Evolutionary conservation across 2,888 invertebrate species (phyloP).

Genomic region (Spicauda simplicius): DNA sequence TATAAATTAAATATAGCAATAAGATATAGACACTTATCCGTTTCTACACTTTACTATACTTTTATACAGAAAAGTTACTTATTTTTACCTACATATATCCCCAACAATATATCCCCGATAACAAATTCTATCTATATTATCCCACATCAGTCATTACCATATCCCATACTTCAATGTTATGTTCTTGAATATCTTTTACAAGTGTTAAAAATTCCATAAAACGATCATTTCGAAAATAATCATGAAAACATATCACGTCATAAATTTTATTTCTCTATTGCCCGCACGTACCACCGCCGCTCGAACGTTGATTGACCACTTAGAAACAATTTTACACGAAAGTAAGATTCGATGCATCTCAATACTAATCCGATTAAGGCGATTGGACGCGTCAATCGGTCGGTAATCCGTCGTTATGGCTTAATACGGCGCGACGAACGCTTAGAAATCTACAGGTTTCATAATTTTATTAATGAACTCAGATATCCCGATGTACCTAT

Average conservation of each 20-base stretch:
- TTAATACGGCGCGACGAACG: slow-evolving; percentile 20
- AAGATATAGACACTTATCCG: too few species aligned
- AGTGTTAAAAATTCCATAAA: background rate
- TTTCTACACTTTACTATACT: too few species aligned
- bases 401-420: slow-evolving; percentile 4
- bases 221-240: background rate
- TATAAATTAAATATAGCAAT: too few species aligned
- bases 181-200: background rate
- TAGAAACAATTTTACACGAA: slow-evolving; percentile 21
- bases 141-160: too few species aligned
- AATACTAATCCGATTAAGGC: slow-evolving; percentile 31
- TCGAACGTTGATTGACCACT: slow-evolving; percentile 17
- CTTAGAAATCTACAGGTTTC: background rate
- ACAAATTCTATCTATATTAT: too few species aligned
- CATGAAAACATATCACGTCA: slow-evolving; percentile 7
- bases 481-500: background rate
- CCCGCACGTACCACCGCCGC: slow-evolving; percentile 2
- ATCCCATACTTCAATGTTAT: too few species aligned
- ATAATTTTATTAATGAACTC: background rate
- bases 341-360: slow-evolving; percentile 26
- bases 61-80: too few species aligned
- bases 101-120: too few species aligned
- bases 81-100: too few species aligned
- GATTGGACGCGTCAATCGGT: slow-evolving; percentile 20
- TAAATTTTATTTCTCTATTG: background rate